Conservation (phyloP, 1,140 invertebrate species). For the Drosophila leontia region DNA sequence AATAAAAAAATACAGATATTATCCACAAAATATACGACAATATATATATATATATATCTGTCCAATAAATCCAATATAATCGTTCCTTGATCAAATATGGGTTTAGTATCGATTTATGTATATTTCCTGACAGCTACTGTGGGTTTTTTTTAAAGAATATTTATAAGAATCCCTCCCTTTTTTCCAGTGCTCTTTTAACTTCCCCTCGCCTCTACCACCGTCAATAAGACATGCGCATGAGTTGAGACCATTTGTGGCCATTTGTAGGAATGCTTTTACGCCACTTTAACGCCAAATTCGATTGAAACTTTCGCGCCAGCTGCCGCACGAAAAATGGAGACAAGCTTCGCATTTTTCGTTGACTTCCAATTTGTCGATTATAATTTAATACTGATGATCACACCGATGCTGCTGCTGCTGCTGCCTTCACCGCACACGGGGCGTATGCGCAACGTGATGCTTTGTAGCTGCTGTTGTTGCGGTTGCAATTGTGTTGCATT, state of each 20-base stretch:
- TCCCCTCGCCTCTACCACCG: neutral
- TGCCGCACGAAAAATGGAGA: conserved; percentile 13
- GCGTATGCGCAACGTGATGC: conserved; percentile 37
- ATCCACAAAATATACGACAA: no score
- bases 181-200: neutral
- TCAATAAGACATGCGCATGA: conserved; percentile 52
- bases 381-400: conserved; percentile 41
- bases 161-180: neutral
- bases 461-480: conserved; percentile 6
- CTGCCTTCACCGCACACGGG: conserved; percentile 2
- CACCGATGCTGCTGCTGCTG: neutral
- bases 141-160: no score
- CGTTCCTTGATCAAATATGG: no score
- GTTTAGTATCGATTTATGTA: no score
- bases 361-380: conserved; percentile 34
- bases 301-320: conserved; percentile 51
- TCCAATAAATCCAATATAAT: no score
- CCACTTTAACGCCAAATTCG: conserved; percentile 50
- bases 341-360: conserved; percentile 13
- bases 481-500: conserved; percentile 42
- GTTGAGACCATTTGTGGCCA: conserved; percentile 49
- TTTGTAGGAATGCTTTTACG: conserved; percentile 60
- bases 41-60: no score
- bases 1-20: no score
- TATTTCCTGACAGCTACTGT: no score